phyloP scores from a whole-genome alignment of 2,797 vertebrate genomes.

The Nannoperca obscura region DNA sequence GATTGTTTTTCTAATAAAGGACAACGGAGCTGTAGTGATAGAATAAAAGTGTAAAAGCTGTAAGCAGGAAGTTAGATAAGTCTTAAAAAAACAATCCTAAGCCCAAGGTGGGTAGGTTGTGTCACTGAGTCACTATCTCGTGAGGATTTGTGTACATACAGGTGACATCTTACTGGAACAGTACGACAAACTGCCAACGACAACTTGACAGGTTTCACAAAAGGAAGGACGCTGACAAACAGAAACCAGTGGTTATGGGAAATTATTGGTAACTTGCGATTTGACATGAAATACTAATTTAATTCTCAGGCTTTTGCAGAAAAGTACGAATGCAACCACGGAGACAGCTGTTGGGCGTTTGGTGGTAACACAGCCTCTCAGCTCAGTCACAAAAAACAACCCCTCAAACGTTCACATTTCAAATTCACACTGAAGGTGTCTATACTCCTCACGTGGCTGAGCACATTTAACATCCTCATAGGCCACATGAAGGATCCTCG shows the following conservation, averaged over 20 bases:
- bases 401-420: neutral
- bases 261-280: conserved; percentile 23
- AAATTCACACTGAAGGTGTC: neutral
- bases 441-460: neutral
- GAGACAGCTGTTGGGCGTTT: neutral
- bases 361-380: neutral
- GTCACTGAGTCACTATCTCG: neutral
- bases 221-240: conserved; percentile 19
- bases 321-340: neutral
- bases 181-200: conserved; percentile 38
- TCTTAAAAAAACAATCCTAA: neutral
- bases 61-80: neutral
- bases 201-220: conserved; percentile 24
- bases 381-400: neutral
- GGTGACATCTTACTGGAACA: neutral
- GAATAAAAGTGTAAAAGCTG: neutral
- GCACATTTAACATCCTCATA: neutral
- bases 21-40: conserved; percentile 14
- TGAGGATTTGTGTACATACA: neutral
- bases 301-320: conserved; percentile 2
- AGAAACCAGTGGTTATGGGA: conserved; percentile 26
- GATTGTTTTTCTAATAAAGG: conserved; percentile 28
- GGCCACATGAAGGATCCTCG: neutral
- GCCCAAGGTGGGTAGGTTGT: neutral
- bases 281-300: conserved; percentile 19